phyloP scores from a whole-genome alignment of 1,140 invertebrate species.

The Caligus rogercresseyi region DNA sequence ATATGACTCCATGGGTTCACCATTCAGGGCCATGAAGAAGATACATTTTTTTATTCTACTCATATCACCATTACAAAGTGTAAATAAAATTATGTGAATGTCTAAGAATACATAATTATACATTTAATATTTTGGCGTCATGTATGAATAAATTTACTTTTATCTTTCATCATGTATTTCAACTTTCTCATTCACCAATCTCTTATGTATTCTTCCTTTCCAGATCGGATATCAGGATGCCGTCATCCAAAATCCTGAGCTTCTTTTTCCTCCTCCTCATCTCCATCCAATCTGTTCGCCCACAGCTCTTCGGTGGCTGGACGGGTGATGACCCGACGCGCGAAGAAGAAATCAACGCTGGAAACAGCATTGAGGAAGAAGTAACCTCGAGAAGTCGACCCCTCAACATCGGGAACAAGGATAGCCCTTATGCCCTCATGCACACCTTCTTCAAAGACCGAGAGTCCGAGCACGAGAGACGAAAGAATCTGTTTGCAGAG shows the following conservation, averaged over 20 bases:
- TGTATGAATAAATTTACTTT: too few species aligned
- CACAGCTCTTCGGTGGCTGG: neutral
- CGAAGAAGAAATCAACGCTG: neutral
- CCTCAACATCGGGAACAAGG: slow-evolving; percentile 10
- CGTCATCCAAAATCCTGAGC: neutral
- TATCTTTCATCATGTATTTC: too few species aligned
- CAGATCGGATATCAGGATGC: neutral
- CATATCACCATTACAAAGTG: too few species aligned
- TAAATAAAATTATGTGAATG: too few species aligned
- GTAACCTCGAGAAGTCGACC: neutral
- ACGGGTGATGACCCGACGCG: neutral
- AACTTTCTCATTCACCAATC: too few species aligned
- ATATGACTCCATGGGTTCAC: too few species aligned
- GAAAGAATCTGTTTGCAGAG: neutral
- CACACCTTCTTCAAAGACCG: slow-evolving; percentile 10
- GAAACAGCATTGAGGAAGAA: neutral
- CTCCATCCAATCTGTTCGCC: neutral
- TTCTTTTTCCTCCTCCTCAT: neutral
- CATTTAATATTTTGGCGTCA: too few species aligned
- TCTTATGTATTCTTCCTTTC: too few species aligned
- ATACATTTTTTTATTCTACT: too few species aligned
- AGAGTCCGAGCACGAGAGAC: neutral
- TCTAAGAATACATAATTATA: too few species aligned
- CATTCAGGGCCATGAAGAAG: too few species aligned
- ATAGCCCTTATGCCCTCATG: slow-evolving; percentile 16